phyloP scores from a whole-genome alignment of 2,113 vertebrate species.

The Triplophysa rosa region DNA sequence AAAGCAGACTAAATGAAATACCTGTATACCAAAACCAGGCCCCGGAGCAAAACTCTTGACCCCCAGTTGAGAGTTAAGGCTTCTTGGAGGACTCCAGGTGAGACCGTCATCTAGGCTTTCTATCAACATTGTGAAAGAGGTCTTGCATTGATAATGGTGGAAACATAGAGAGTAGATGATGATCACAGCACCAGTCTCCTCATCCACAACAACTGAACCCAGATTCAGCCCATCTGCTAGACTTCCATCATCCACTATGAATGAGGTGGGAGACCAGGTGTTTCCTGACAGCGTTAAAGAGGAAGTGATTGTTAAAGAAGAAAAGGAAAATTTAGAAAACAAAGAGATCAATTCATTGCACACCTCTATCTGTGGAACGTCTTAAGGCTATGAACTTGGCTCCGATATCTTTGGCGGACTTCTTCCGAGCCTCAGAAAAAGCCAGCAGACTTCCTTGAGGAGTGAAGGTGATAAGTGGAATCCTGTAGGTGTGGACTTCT shows the following conservation, averaged over 20 bases:
- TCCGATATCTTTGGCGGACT: constrained; percentile 65
- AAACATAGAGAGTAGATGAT: constrained; percentile 81
- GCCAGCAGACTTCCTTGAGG: constrained; percentile 80
- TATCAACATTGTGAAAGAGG: constrained; percentile 81
- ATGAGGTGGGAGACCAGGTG: constrained; percentile 82
- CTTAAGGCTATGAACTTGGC: constrained; percentile 84
- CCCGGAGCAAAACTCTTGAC: constrained; percentile 77
- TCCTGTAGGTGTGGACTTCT: constrained; percentile 77
- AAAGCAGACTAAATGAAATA: constrained; percentile 59
- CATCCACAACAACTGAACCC: constrained; percentile 81
- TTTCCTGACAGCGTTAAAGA: constrained; percentile 66
- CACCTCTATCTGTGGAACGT: constrained; percentile 82
- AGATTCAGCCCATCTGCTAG: constrained; percentile 78
- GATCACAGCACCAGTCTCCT: constrained; percentile 69
- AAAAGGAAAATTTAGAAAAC: not conserved
- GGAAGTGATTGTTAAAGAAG: not conserved
- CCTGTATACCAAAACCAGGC: constrained; percentile 86
- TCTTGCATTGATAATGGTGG: constrained; percentile 67
- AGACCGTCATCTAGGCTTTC: constrained; percentile 81
- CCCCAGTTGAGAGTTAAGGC: constrained; percentile 78
- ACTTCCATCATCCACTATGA: constrained; percentile 78
- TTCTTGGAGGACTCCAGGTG: constrained; percentile 79
- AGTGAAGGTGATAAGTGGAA: constrained; percentile 81
- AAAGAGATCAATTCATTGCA: not conserved
- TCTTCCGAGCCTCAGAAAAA: constrained; percentile 81